Evolutionary conservation across 2,797 vertebrate genomes (phyloP).

Genomic region (Bovichtus variegatus): DNA sequence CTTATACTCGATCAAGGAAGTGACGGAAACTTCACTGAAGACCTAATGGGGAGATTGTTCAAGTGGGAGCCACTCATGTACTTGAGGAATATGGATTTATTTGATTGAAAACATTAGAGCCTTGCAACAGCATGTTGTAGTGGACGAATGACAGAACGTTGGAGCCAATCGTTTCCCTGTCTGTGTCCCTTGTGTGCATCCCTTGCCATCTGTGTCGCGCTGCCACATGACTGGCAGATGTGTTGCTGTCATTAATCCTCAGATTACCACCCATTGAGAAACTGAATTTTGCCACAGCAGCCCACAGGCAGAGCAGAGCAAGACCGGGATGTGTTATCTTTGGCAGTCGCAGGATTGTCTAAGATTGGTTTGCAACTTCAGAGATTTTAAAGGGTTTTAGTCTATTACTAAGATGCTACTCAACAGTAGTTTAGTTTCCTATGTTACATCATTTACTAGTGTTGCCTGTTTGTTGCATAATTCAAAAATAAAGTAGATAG

Average conservation of each 20-base stretch:
- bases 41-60: background rate
- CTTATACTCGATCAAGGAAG: background rate
- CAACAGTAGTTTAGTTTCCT: constrained; percentile 8
- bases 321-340: constrained; percentile 44
- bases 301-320: constrained; percentile 43
- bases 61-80: constrained; percentile 19
- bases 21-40: background rate
- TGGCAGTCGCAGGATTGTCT: constrained; percentile 17
- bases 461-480: constrained; percentile 65
- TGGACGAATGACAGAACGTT: constrained; percentile 62
- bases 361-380: constrained; percentile 26
- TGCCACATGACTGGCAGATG: constrained; percentile 76
- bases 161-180: constrained; percentile 44
- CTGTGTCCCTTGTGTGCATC: constrained; percentile 52
- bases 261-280: constrained; percentile 73
- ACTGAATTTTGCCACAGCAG: constrained; percentile 53
- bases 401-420: constrained; percentile 23
- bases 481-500: constrained; percentile 46
- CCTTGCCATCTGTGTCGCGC: constrained; percentile 73
- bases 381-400: constrained; percentile 37
- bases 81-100: constrained; percentile 39
- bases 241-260: constrained; percentile 78
- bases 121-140: constrained; percentile 43
- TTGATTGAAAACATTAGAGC: constrained; percentile 52
- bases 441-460: constrained; percentile 45